Base-by-base conservation (phyloP, 1,140 invertebrate species). In the Ceratosolen solmsi region DNA sequence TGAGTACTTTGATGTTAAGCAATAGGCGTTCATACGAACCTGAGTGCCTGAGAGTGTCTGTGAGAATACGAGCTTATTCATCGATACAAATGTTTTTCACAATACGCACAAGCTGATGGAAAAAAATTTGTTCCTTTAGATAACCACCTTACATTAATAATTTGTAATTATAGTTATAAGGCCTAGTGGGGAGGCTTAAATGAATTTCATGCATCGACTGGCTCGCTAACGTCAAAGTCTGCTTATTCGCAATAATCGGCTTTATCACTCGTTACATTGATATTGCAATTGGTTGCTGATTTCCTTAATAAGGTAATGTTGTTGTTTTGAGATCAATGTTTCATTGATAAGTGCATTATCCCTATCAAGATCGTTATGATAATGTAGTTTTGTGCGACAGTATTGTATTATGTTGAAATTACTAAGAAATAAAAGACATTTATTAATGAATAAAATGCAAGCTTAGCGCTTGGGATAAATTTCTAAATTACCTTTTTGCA, bases 211-310 rank as follows among this genome's bases (percentile, higher is more conserved):
- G 36, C 8, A 9, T 17, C n/a, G 63, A 68, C 3, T 38, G 63
- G 63, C 33, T 38, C 63, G 3, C 20, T 0, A 38, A 2, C 22
- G n/a, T 38, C 17, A 0, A n/a, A 22, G 8, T n/a, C 13, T 38
- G 38, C n/a, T 68, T 68, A 68, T 68, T 63, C 20, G 8, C 17
- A 68, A 68, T 38, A n/a, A 68, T 68, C 36, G 22, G 33, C 63
- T 68, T 68, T 68, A 68, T 68, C 36, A 38, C 17, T 65, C 63
- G 11, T 22, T 68, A 13, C n/a, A n/a, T 68, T 68, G 22, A 65
- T 38, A 38, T 68, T 38, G 22, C 0, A 36, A 38, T n/a, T 1
- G 33, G 15, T 38, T 38, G 63, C 38, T 68, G 63, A 68, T 38
- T 68, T 68, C 36, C 38, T 68, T 68, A 68, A 65, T 38, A 11